Base-by-base conservation (phyloP, 2,797 vertebrate species). In the Loris lydekkerianus region DNA sequence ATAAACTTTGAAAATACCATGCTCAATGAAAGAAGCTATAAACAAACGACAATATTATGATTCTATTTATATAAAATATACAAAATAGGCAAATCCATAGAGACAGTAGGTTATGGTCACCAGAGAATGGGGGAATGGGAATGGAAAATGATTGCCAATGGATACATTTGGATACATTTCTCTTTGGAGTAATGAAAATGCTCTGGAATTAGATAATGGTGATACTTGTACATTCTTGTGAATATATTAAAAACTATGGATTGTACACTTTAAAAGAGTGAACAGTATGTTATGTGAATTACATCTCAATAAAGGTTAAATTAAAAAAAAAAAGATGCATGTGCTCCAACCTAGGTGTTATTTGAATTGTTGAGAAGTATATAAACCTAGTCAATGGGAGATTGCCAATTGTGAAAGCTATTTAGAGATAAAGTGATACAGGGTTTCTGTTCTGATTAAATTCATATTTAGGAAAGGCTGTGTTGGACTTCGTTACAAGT, bases 1-100 rank as follows among this genome's bases (percentile, higher is more conserved):
- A 81, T 34, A 76, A 76, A 75, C 31, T 46, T 58, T 69, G n/a
- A 93, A 96, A 86, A n/a, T 18, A 87, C 13, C 53, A 70, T 56
- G 53, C 34, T 60, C 73, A 91, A 21, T 77, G 7, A 76, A 70
- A 83, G 34, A 84, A 83, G 27, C 40, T 58, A 83, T 58, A 9
- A 63, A 43, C 20, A 81, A 88, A 89, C 67, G 43, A 18, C 43
- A 89, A 77, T 6, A 70, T 15, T n/a, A 69, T 37, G 34, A 63
- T 76, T 69, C 43, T 63, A 7, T 61, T 61, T 29, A 58, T 34
- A 56, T 67, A 56, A 72, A 31, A 89, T 34, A 37, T 53, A 37
- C 21, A 63, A 23, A 69, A 18, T 25, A 76, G 40, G 63, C 17
- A 92, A 84, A 82, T 67, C 60, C 53, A 78, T 1, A 82, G 20